These are phyloP conservation scores for Pristiophorus japonicus DNA, from an alignment of 2,113 vertebrate species.

Conservation along the genomic window DNA sequence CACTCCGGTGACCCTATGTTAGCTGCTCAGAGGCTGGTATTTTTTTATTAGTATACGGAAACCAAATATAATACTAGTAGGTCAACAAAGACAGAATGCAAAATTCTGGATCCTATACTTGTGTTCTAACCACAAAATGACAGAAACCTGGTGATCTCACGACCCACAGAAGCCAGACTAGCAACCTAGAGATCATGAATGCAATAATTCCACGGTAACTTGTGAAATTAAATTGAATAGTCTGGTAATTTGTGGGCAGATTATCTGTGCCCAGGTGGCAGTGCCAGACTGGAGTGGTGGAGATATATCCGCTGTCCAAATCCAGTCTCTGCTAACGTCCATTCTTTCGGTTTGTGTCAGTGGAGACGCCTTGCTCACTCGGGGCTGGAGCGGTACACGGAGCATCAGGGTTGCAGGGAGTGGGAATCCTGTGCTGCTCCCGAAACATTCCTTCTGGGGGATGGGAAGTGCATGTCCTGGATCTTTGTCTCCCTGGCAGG, in stretches of 20 bases:
- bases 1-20: background rate
- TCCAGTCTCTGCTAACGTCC: background rate
- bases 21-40: background rate
- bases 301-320: background rate
- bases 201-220: background rate
- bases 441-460: background rate
- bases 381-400: background rate
- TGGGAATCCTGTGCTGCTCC: background rate
- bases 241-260: background rate
- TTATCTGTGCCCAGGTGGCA: background rate
- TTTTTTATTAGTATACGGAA: background rate
- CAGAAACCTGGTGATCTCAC: background rate
- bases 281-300: background rate
- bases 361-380: background rate
- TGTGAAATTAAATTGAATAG: background rate
- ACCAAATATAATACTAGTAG: background rate
- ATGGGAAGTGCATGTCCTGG: background rate
- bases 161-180: no score
- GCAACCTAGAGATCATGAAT: background rate
- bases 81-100: background rate
- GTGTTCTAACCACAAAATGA: background rate
- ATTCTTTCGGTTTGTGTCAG: background rate
- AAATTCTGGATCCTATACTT: background rate
- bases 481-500: background rate
- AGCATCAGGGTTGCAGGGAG: background rate